Percentiles rank a stretch among this genome's conserved stretches.
Conservation (phyloP, 2,797 vertebrate species). For the Natrix natrix region DNA sequence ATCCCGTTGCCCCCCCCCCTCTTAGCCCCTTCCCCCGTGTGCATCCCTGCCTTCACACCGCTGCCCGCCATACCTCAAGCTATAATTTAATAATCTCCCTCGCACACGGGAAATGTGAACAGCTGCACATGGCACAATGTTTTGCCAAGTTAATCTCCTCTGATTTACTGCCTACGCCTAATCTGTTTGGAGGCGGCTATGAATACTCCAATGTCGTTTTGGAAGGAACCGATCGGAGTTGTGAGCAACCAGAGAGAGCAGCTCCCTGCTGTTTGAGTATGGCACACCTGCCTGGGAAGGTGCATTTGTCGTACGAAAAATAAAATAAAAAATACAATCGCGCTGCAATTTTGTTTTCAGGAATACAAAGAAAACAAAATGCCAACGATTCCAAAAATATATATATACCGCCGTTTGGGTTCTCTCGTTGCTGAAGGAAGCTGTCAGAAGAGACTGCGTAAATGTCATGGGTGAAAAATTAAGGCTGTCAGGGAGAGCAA, state of each 20-base stretch:
- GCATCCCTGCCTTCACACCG: not conserved
- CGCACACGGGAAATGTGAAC: constrained; percentile 42
- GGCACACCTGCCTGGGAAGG: constrained; percentile 32
- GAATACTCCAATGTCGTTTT: constrained; percentile 56
- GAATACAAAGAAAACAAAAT: constrained; percentile 28
- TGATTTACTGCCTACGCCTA: constrained; percentile 54
- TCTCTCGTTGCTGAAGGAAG: not conserved
- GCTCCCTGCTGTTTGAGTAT: constrained; percentile 14
- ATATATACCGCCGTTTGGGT: not conserved
- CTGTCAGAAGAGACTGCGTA: not conserved
- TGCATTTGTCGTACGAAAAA: not conserved
- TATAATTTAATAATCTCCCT: constrained; percentile 27
- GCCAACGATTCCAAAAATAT: not conserved
- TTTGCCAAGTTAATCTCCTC: constrained; percentile 59
- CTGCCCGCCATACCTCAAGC: constrained; percentile 16
- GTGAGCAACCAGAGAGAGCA: constrained; percentile 28
- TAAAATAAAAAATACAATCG: not conserved
- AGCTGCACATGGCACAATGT: constrained; percentile 54
- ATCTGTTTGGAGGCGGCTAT: constrained; percentile 52
- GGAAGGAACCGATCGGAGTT: constrained; percentile 40
- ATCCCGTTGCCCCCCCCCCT: too few relatives aligned
- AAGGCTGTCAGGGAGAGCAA: not conserved
- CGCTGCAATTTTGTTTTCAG: constrained; percentile 36
- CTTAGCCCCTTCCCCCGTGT: too few relatives aligned
- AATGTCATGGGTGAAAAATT: constrained; percentile 9